Evolutionary conservation across 2,113 vertebrate species (phyloP).

Genomic region (Casuarius casuarius): DNA sequence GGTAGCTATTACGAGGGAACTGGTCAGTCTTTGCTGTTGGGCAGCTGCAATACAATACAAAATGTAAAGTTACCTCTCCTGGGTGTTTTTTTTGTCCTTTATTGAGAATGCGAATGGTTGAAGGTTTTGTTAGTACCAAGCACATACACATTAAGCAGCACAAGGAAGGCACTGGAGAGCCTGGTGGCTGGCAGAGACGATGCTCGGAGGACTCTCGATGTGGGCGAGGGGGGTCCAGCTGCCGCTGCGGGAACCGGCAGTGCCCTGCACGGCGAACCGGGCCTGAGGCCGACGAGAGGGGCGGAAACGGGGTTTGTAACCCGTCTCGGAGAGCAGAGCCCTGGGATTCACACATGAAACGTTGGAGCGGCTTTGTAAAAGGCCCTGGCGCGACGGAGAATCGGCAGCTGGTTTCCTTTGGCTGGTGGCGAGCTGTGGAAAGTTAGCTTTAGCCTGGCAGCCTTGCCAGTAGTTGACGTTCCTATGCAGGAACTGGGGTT

Average conservation of each 20-base stretch:
- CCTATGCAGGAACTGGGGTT: neutral
- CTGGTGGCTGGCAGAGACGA: constrained; percentile 31
- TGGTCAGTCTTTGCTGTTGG: no score
- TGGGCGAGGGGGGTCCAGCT: neutral
- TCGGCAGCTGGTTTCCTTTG: neutral
- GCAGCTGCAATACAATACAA: no score
- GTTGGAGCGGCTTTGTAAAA: neutral
- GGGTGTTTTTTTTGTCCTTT: neutral
- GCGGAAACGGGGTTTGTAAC: neutral
- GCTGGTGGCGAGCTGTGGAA: neutral
- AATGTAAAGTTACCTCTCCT: neutral
- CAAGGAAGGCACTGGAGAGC: neutral
- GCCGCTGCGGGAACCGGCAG: neutral
- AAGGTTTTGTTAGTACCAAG: neutral
- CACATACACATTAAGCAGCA: neutral
- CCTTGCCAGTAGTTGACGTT: neutral
- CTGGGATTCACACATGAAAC: neutral
- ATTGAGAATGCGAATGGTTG: neutral
- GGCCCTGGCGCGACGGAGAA: neutral
- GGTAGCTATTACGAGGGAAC: neutral
- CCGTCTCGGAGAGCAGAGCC: neutral
- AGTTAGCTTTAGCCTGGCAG: no score
- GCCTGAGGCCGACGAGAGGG: neutral
- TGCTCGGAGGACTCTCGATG: neutral
- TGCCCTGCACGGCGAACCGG: neutral